These are phyloP conservation scores for Trichechus manatus DNA, from an alignment of 2,113 vertebrate species.

Conservation along the genomic window DNA sequence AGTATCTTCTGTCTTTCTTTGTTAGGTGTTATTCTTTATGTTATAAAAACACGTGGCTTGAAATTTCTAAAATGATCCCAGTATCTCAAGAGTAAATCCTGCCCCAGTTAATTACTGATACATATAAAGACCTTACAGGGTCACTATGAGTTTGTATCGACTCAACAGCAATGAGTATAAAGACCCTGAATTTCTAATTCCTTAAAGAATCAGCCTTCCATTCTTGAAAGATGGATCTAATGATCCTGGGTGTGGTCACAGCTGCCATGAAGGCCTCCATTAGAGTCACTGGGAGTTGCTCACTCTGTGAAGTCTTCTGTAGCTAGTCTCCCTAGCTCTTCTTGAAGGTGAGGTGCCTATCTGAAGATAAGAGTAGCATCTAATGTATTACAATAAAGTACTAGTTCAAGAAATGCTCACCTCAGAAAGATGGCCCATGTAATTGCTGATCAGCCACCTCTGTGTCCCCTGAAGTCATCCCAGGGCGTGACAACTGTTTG, in stretches of 20 bases:
- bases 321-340: neutral
- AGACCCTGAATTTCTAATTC: neutral
- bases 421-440: neutral
- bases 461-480: neutral
- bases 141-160: too few species aligned
- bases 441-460: neutral
- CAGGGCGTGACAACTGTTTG: neutral
- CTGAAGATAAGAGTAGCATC: neutral
- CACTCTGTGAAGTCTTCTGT: neutral
- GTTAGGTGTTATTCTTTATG: neutral
- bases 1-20: neutral
- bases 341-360: neutral
- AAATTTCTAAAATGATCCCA: neutral
- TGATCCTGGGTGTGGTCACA: too few species aligned
- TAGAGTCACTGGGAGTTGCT: neutral
- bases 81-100: neutral
- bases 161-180: too few species aligned
- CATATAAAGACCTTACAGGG: neutral
- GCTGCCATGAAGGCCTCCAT: neutral
- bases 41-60: neutral
- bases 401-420: neutral
- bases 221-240: neutral
- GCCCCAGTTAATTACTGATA: neutral
- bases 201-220: neutral
- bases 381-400: neutral